Evolutionary conservation across 2,888 invertebrate genomes (phyloP).

Genomic region (Scotopteryx bipunctaria): DNA sequence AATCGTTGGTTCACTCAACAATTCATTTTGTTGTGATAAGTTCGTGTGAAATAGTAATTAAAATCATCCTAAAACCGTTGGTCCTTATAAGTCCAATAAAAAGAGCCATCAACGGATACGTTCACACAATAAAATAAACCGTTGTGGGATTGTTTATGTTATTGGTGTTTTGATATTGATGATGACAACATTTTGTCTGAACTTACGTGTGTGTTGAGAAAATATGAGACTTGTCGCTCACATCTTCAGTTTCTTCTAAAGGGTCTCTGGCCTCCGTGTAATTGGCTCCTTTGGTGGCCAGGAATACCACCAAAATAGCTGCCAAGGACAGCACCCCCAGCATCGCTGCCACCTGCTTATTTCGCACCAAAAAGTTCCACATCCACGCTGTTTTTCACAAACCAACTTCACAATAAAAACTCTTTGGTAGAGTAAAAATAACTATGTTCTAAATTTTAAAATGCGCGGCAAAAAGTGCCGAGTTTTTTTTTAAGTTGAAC

Average conservation of each 20-base stretch:
- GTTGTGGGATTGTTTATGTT: conserved; percentile 7
- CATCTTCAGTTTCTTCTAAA: conserved; percentile 62
- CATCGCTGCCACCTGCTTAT: conserved; percentile 75
- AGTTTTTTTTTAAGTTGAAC: neutral
- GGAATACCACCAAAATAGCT: conserved; percentile 61
- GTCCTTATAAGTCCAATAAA: conserved; percentile 22
- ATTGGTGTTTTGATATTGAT: neutral
- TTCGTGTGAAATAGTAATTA: conserved; percentile 22
- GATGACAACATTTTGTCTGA: neutral
- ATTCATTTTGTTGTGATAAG: conserved; percentile 16
- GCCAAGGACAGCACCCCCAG: conserved; percentile 63
- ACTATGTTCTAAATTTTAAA: conserved; percentile 8
- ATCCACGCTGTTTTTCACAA: conserved; percentile 51
- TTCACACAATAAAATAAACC: conserved; percentile 20
- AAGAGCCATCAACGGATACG: conserved; percentile 11
- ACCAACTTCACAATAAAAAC: conserved; percentile 9
- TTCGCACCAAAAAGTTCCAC: conserved; percentile 73
- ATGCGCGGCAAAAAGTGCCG: neutral
- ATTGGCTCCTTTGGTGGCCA: conserved; percentile 60
- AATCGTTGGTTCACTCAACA: neutral
- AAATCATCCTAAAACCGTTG: conserved; percentile 18
- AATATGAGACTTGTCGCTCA: conserved; percentile 62
- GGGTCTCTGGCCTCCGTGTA: conserved; percentile 42
- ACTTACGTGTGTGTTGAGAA: conserved; percentile 70
- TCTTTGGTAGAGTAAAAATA: neutral